Evolutionary conservation across 2,797 vertebrate species (phyloP).

Genomic region (Notoglanidium macrostoma): DNA sequence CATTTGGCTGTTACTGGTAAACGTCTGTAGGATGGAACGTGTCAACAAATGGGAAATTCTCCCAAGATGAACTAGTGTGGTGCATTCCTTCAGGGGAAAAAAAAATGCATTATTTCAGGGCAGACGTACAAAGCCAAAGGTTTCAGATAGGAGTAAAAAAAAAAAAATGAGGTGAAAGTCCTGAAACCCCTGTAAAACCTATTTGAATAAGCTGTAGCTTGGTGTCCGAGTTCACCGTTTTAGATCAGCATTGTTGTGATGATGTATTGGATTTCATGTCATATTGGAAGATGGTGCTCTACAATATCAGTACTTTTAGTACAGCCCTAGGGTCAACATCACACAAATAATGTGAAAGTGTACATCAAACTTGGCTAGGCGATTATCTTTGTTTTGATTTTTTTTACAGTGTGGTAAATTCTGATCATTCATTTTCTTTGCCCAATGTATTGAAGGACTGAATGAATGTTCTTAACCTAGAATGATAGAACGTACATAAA

Average conservation of each 20-base stretch:
- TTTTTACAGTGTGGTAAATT: neutral
- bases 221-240: neutral
- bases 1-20: constrained; percentile 9
- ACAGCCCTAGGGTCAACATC: neutral
- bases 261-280: neutral
- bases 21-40: neutral
- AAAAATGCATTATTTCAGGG: neutral
- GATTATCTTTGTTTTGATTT: neutral
- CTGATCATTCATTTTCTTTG: neutral
- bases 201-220: neutral
- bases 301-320: neutral
- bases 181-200: neutral
- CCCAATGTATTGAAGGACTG: neutral
- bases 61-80: neutral
- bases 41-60: neutral
- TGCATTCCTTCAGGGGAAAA: neutral
- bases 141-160: neutral
- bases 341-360: neutral
- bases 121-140: neutral
- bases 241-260: neutral
- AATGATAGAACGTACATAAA: neutral
- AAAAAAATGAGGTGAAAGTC: neutral
- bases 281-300: neutral
- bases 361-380: neutral
- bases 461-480: neutral